Conservation (phyloP, 2,113 vertebrate genomes). For the Cottus gobio region DNA sequence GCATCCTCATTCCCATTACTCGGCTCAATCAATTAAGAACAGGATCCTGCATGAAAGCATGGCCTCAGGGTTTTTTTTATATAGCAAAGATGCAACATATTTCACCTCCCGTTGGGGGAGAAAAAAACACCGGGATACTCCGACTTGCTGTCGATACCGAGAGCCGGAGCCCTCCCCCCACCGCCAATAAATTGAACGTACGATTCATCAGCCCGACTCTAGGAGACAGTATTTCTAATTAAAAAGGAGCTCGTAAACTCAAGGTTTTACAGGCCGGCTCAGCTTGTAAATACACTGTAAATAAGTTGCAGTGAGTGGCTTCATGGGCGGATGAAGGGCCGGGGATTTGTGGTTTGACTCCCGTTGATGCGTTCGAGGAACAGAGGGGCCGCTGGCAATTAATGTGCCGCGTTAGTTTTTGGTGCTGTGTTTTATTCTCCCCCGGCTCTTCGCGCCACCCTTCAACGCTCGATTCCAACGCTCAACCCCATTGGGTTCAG, state of each 20-base stretch:
- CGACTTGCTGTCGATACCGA: conserved; percentile 61
- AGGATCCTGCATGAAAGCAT: conserved; percentile 59
- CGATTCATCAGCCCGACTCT: conserved; percentile 83
- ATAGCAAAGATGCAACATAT: conserved; percentile 51
- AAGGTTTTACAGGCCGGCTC: conserved; percentile 81
- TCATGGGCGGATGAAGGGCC: conserved; percentile 66
- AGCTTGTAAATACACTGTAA: conserved; percentile 78
- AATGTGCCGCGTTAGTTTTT: conserved; percentile 11
- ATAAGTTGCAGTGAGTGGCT: conserved; percentile 68
- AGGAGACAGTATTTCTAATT: conserved; percentile 89
- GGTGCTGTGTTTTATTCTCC: not conserved
- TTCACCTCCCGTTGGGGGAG: conserved; percentile 60
- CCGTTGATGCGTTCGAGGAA: conserved; percentile 48
- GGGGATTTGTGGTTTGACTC: conserved; percentile 56
- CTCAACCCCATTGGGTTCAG: not conserved
- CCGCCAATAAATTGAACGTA: conserved; percentile 78
- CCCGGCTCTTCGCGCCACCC: no score
- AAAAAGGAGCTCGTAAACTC: conserved; percentile 87
- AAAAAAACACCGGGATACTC: conserved; percentile 50
- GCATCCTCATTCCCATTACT: conserved; percentile 26
- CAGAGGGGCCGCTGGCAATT: conserved; percentile 27
- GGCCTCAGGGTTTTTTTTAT: conserved; percentile 54
- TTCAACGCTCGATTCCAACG: not conserved
- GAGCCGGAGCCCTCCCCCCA: conserved; percentile 60
- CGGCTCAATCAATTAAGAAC: conserved; percentile 60